Evolutionary conservation across 2,888 invertebrate species (phyloP), one percentile per base, ranked within the genome.

Genomic region (Athetis lepigone): DNA sequence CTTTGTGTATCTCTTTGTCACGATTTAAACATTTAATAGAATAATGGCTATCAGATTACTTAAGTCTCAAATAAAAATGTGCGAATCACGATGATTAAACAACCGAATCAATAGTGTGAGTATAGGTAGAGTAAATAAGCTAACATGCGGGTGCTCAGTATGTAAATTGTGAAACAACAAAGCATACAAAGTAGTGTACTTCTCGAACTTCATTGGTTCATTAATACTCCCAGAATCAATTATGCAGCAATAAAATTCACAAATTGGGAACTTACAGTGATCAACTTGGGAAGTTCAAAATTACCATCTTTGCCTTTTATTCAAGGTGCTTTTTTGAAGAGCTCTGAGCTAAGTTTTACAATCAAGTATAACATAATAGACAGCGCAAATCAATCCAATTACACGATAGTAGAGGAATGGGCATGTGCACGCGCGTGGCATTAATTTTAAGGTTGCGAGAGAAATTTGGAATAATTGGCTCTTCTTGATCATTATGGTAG

Each of bases 381-480:
- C 83, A 86, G 82, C 70, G 86, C 84, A 88, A 90, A 90, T 91
- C 86, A 88, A 87, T 87, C 83, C 89, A 92, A 93, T 93, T 92
- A 90, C 86, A 81, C 69, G 82, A 84, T 83, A 81, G 74, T 80
- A 64, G 60, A 55, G 73, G 73, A 63, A 75, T 74, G 79, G 76
- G 79, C 82, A 82, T 75, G 81, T 76, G 85, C 86, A 88, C 90
- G 90, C 83, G 88, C 80, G 81, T 61, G 60, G 85, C 87, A 91
- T 92, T 89, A 90, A 90, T 90, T 91, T 90, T 88, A 90, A 90
- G 80, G 87, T 83, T 80, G 83, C 77, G 72, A 80, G 88, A 87
- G 91, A 91, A 92, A 91, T 89, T 87, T 72, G 73, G 86, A 88
- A 90, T 91, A 90, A 91, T 92, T 90, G 88, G 86, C 80, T 81